phyloP scores from a whole-genome alignment of 2,888 invertebrate species.

The Megamerina dolium region DNA sequence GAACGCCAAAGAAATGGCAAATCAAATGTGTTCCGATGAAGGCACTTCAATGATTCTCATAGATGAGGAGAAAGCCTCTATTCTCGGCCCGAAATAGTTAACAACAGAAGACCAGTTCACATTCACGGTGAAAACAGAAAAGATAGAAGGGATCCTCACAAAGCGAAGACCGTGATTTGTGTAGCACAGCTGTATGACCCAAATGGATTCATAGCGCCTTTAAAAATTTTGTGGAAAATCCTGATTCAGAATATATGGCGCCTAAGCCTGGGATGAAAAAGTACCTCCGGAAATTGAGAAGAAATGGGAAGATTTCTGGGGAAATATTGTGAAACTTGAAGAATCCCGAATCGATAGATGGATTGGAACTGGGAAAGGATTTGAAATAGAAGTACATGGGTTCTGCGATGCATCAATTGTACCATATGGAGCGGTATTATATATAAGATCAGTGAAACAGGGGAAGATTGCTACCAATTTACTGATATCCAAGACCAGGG shows the following conservation, averaged over 20 bases:
- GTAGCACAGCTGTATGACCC: slow-evolving; percentile 23
- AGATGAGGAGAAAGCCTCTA: slow-evolving; percentile 11
- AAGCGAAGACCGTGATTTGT: slow-evolving; percentile 9
- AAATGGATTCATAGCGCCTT: slow-evolving; percentile 21
- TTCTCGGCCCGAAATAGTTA: slow-evolving; percentile 10
- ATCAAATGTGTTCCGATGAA: slow-evolving; percentile 3
- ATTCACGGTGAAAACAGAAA: slow-evolving; percentile 9
- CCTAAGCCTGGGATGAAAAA: slow-evolving; percentile 26
- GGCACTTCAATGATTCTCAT: slow-evolving; percentile 11
- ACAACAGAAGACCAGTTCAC: slow-evolving; percentile 1
- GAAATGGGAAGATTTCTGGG: slow-evolving; percentile 5
- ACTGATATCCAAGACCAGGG: slow-evolving; percentile 5
- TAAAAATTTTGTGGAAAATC: slow-evolving; percentile 23
- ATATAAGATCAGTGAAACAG: slow-evolving; percentile 16
- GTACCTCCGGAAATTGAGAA: slow-evolving; percentile 7
- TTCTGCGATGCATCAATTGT: slow-evolving; percentile 25
- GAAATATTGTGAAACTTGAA: not conserved
- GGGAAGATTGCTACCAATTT: not conserved
- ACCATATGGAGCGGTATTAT: slow-evolving; percentile 26
- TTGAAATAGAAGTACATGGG: slow-evolving; percentile 21
- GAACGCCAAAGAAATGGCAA: slow-evolving; percentile 4
- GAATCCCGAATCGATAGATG: slow-evolving; percentile 5
- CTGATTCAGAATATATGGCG: slow-evolving; percentile 27
- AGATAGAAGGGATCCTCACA: slow-evolving; percentile 4
- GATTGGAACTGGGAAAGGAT: slow-evolving; percentile 20